A percentile compares a stretch with the other conserved stretches of the same genome.
Conservation (phyloP, 2,113 vertebrate species). For the Acanthochromis polyacanthus region DNA sequence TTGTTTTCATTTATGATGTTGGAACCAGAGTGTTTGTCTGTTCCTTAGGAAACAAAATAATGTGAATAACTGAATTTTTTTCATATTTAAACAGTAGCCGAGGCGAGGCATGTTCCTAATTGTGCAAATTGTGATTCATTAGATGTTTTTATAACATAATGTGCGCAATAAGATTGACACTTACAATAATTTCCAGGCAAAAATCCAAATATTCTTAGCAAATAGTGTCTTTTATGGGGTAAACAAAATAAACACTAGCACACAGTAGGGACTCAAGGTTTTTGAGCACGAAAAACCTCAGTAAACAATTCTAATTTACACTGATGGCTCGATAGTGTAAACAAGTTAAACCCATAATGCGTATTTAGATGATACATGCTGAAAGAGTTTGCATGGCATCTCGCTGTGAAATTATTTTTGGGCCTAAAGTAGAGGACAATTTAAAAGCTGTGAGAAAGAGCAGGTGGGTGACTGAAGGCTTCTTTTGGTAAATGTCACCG, state of each 20-base stretch:
- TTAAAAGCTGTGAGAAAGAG: not conserved
- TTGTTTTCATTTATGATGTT: not conserved
- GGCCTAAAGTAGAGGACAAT: not conserved
- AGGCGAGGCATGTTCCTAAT: not conserved
- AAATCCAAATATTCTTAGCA: not conserved
- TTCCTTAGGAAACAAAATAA: not conserved
- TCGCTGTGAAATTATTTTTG: not conserved
- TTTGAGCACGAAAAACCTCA: slow-evolving; percentile 1
- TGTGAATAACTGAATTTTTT: not conserved
- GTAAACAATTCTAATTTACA: not conserved
- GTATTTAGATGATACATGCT: not conserved
- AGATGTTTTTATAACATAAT: not conserved
- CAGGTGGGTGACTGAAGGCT: not conserved
- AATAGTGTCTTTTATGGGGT: not conserved
- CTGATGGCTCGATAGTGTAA: not conserved
- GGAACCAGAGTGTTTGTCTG: not conserved
- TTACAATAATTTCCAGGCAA: not conserved
- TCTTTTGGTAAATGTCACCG: too few relatives aligned
- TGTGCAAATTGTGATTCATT: not conserved
- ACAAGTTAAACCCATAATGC: not conserved
- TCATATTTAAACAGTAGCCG: not conserved
- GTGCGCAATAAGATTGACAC: not conserved
- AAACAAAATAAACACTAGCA: not conserved
- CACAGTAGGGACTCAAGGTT: not conserved
- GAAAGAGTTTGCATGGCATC: not conserved